Evolutionary conservation across 2,113 vertebrate genomes (phyloP).

Genomic region (Callorhinus ursinus): DNA sequence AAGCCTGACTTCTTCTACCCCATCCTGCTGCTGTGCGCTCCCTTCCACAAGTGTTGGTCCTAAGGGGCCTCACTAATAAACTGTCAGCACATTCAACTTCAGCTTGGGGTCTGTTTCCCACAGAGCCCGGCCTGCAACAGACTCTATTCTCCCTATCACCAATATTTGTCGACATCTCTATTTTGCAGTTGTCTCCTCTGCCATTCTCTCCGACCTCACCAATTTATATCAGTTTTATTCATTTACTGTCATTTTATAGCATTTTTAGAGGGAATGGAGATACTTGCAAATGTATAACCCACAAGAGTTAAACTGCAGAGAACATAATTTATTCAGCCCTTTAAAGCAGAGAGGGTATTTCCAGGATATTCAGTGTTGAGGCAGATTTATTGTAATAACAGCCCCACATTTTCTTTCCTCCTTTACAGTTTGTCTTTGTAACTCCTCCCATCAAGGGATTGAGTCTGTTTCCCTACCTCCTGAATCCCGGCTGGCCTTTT

Average conservation of each 20-base stretch:
- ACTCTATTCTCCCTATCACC: not conserved
- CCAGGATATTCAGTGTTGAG: not conserved
- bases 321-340: slow-evolving; percentile 3
- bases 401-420: not conserved
- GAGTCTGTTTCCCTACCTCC: not conserved
- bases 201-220: not conserved
- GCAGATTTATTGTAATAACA: not conserved
- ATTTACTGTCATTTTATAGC: not conserved
- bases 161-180: not conserved
- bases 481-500: not conserved
- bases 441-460: not conserved
- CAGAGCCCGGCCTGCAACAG: not conserved
- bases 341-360: slow-evolving; percentile 19
- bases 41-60: not conserved
- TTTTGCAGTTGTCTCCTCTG: not conserved
- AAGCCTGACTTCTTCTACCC: not conserved
- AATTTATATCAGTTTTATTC: not conserved
- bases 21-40: not conserved
- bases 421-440: not conserved
- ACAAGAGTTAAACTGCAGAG: not conserved
- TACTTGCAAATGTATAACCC: not conserved
- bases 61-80: not conserved
- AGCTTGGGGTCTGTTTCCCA: not conserved
- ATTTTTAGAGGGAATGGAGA: slow-evolving; percentile 13
- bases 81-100: not conserved